Evolutionary conservation across 2,113 vertebrate genomes (phyloP).

Genomic region (Rhagologus leucostigma): DNA sequence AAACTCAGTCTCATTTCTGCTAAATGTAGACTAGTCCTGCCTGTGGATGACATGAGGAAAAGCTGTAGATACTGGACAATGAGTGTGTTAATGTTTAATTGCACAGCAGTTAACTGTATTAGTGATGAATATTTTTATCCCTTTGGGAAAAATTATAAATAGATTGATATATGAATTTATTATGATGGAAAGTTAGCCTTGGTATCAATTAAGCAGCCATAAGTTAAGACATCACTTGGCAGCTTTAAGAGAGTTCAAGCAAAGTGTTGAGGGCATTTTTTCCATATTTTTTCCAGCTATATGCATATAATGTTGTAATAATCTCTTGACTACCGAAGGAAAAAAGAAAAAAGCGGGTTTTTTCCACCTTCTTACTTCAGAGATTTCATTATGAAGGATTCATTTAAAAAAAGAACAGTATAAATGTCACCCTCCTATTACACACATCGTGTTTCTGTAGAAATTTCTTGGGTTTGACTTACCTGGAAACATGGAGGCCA

Average conservation of each 20-base stretch:
- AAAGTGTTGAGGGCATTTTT: background rate
- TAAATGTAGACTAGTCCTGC: background rate
- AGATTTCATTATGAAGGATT: background rate
- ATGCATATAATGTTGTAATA: background rate
- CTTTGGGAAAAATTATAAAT: background rate
- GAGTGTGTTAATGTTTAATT: background rate
- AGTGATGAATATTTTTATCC: background rate
- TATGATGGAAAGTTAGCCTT: background rate
- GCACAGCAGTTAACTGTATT: background rate
- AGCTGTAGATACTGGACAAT: background rate
- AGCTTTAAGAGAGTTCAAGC: background rate
- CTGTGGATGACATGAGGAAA: background rate
- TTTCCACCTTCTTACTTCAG: background rate
- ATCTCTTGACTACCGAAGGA: background rate
- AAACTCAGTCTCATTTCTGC: background rate
- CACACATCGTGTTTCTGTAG: background rate
- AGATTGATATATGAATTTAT: background rate
- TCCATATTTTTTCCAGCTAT: background rate
- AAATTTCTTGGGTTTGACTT: background rate
- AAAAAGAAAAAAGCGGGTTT: background rate
- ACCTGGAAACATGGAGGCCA: background rate
- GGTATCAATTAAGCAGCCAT: background rate
- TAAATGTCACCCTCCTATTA: background rate
- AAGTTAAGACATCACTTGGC: background rate
- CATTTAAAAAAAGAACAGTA: background rate